Base-by-base conservation (phyloP, 92 coral and sea anemone species). In the Isaurus tuberculatus region DNA sequence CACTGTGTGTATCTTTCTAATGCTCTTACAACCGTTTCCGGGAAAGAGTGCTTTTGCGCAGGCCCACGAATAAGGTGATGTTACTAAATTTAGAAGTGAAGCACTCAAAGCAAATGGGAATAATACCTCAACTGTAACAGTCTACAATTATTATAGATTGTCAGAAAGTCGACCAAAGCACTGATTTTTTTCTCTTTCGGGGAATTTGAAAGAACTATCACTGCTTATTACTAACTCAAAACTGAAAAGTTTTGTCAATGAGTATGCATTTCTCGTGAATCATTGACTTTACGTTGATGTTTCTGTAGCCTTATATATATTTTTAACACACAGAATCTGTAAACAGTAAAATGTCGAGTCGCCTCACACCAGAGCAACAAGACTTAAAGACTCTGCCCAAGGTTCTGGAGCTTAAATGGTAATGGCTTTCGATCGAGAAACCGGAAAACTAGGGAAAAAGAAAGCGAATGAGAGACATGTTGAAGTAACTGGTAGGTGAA, bases 21-120 rank as follows among this genome's bases (percentile, higher is more conserved):
- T 19, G 72, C 8, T 30, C 1, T 17, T 34, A 14, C 20, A 32
- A n/a, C n/a, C n/a, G n/a, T 33, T 69, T 69, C 74, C 51, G n/a
- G 28, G 74, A 69, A 37, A 31, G 74, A 43, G 3, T 20, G 69
- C 46, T 67, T 30, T 28, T 16, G 72, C 72, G 72, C 46, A 67
- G 32, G 46, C 72, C 22, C 72, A 36, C 25, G 0, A 55, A 1
- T 55, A 26, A 16, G 5, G 26, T 17, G 6, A 3, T 55, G 23
- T 16, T 55, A 55, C 63, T 55, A 55, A n/a, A 17, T 16, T 55
- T 3, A 55, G 63, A 17, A 17, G 58, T 19, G 58, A 49, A 7
- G 46, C 46, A 40, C 46, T 40, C 46, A 40, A 40, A 40, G 11
- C 46, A 3, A 40, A 40, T 0, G 1, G 5, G 46, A 40, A 40